Percentiles rank a stretch among this genome's conserved stretches.
These are phyloP conservation scores for Riptortus pedestris DNA, from an alignment of 1,140 invertebrate genomes.

Conservation along the genomic window DNA sequence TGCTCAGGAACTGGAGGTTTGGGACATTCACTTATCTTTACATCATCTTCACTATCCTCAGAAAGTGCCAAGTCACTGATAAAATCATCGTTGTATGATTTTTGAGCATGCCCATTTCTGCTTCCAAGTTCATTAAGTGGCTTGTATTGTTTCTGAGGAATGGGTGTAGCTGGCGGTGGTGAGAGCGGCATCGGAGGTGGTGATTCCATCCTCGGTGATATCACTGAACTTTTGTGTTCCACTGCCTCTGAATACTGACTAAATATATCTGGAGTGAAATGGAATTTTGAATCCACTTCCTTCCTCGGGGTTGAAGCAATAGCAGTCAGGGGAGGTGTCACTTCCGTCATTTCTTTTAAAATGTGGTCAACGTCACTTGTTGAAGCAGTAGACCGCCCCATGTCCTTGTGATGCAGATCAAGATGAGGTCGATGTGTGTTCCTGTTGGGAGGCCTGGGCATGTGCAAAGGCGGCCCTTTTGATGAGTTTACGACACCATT, in stretches of 20 bases:
- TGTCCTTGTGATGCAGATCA: conserved; percentile 11
- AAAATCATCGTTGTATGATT: no score
- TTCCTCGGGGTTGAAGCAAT: conserved; percentile 32
- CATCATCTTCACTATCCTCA: no score
- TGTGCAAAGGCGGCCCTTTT: conserved; percentile 39
- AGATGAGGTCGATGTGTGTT: neutral
- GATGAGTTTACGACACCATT: conserved; percentile 41
- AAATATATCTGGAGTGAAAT: conserved; percentile 26
- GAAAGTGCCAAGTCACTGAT: no score
- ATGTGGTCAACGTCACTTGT: conserved; percentile 31
- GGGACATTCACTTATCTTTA: no score
- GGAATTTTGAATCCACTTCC: conserved; percentile 31
- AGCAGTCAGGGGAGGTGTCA: conserved; percentile 29
- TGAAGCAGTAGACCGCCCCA: neutral
- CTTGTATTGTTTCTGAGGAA: conserved; percentile 24
- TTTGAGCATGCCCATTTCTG: no score
- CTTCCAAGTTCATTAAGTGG: no score
- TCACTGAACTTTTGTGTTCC: neutral
- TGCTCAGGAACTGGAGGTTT: no score
- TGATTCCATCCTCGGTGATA: conserved; percentile 12
- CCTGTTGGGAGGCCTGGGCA: conserved; percentile 1
- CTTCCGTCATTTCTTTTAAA: conserved; percentile 31
- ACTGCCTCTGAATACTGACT: neutral
- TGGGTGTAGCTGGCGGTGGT: conserved; percentile 25
- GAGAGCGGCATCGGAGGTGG: conserved; percentile 17